Evolutionary conservation across 2,113 vertebrate genomes (phyloP).

Genomic region (Nestor notabilis): DNA sequence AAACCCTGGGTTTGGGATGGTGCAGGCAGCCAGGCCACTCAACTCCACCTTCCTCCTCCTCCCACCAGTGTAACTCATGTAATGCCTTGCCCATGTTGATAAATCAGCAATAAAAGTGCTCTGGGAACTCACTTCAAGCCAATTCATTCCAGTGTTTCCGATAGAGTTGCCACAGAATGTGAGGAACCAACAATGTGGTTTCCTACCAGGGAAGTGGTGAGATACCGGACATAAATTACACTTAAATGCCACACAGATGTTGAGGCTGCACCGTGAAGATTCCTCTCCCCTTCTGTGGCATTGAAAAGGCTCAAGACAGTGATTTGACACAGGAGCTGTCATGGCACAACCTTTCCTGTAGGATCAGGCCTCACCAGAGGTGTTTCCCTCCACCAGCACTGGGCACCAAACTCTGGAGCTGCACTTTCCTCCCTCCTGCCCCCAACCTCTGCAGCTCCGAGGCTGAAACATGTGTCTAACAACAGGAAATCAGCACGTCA

Average conservation of each 20-base stretch:
- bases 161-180: background rate
- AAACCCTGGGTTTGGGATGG: accelerated
- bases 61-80: background rate
- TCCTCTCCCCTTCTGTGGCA: background rate
- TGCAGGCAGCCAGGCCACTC: background rate
- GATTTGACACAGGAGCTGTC: background rate
- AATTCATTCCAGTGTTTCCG: constrained; percentile 56
- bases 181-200: background rate
- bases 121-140: background rate
- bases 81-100: background rate
- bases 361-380: background rate
- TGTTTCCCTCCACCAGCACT: accelerated
- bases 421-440: background rate
- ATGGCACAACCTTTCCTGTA: background rate
- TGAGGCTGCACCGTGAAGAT: background rate
- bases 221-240: constrained; percentile 38
- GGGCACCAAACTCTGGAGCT: background rate
- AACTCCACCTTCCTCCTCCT: background rate
- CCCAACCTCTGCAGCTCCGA: background rate
- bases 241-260: constrained; percentile 64
- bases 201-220: background rate
- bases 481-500: background rate
- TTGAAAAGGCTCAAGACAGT: background rate
- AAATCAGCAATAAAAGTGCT: constrained; percentile 48
- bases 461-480: background rate